Base-by-base conservation (phyloP, 2,113 vertebrate genomes). In the Clinocottus analis region DNA sequence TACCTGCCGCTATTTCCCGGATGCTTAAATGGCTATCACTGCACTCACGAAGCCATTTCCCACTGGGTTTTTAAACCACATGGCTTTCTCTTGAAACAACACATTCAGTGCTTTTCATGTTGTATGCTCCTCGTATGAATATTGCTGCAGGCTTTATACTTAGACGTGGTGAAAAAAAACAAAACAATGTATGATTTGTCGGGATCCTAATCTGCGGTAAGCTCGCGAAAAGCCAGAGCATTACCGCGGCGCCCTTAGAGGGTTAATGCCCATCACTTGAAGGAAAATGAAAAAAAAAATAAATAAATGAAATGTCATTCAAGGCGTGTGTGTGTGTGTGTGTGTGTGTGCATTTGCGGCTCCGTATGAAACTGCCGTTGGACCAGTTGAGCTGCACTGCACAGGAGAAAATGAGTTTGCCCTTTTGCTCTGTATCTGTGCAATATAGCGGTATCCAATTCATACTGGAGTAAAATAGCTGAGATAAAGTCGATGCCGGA, bases 381-480 rank as follows among this genome's bases (percentile, higher is more conserved):
- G 10, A 35, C 10, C 69, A 35, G 45, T 76, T 79, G 35, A 78
- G 61, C 79, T 21, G 61, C 41, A 9, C 39, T 21, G 69, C 72
- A 25, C 33, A n/a, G 12, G 53, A 72, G 77, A 72, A 82, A 88
- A 91, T 87, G 3, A 75, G 82, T 84, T 85, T 89, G 82, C 56
- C 85, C 74, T 81, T 19, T 49, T 83, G 75, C 72, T 86, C 77
- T 65, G 23, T 70, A 33, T 77, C 67, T 37, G 60, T 56, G 63
- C 77, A n/a, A 39, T 67, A 53, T 74, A 68, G 63, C 21, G 35
- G 59, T 65, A 75, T 77, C 85, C 68, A 87, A 80, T 84, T 83
- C 64, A 82, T 37, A 71, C 39, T 56, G 49, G 25, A 72, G 70
- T 58, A 80, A 84, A 76, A 67, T 31, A 79, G 63, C 70, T 17